Conservation (phyloP, 2,888 invertebrate genomes). For the Eupeodes luniger region DNA sequence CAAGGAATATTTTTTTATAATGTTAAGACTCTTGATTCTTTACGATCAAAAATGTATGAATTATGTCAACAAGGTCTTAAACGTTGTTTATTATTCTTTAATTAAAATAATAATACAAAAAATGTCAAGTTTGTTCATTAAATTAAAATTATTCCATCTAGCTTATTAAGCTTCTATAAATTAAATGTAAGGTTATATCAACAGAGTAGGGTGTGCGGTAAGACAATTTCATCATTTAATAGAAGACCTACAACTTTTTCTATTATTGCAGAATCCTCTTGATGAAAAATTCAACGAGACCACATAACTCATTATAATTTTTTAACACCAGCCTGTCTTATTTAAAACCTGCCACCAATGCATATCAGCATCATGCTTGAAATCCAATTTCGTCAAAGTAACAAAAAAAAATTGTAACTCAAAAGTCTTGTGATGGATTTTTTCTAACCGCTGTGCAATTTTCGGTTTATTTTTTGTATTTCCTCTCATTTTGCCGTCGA, state of each 20-base stretch:
- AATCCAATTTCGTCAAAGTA: constrained; percentile 26
- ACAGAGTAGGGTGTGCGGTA: neutral
- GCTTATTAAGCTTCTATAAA: constrained; percentile 1
- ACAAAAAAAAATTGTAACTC: neutral
- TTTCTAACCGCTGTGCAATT: constrained; percentile 43
- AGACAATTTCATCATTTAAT: neutral
- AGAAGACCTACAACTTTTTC: neutral
- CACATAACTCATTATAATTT: constrained; percentile 32
- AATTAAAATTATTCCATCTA: neutral
- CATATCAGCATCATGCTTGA: constrained; percentile 2
- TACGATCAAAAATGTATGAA: too few species aligned
- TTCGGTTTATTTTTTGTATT: neutral
- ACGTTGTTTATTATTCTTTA: neutral
- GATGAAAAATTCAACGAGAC: neutral
- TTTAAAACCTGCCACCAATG: neutral
- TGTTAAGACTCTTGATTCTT: too few species aligned
- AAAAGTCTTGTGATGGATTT: constrained; percentile 28
- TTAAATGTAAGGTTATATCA: neutral
- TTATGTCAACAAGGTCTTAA: neutral
- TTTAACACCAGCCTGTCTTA: constrained; percentile 9
- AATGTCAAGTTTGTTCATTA: neutral
- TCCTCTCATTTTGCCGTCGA: neutral
- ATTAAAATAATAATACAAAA: neutral
- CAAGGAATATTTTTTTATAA: too few species aligned
- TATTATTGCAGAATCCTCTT: neutral